Evolutionary conservation across 2,113 vertebrate species (phyloP).

Genomic region (Erpornis zantholeuca): DNA sequence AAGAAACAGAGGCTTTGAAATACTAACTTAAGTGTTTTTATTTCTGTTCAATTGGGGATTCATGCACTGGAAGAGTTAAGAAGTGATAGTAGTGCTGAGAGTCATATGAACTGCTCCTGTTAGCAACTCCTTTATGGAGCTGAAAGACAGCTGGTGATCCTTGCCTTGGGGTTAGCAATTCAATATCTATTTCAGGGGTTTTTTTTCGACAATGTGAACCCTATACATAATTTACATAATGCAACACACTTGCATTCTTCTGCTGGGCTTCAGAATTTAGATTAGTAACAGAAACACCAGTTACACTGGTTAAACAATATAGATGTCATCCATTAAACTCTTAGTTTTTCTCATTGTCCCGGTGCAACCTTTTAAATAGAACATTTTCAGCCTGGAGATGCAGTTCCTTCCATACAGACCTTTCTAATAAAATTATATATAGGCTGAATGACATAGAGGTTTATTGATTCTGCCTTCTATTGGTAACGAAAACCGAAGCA

Average conservation of each 20-base stretch:
- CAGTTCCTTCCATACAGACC: neutral
- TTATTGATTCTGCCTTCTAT: constrained; percentile 18
- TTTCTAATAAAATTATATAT: constrained; percentile 19
- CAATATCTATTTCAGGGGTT: neutral
- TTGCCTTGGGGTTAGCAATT: constrained; percentile 45
- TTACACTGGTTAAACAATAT: constrained; percentile 57
- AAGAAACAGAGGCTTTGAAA: constrained; percentile 4
- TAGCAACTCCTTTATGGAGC: constrained; percentile 28
- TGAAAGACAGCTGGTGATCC: constrained; percentile 48
- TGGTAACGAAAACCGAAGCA: constrained; percentile 10
- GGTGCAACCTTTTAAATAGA: constrained; percentile 40
- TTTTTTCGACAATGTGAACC: constrained; percentile 26
- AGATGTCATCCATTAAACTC: constrained; percentile 58
- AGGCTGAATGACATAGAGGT: neutral
- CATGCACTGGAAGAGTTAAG: constrained; percentile 18
- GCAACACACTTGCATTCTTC: constrained; percentile 55
- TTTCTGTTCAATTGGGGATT: neutral
- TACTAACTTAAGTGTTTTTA: neutral
- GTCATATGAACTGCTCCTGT: neutral
- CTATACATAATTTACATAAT: constrained; percentile 46
- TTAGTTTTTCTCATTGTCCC: constrained; percentile 55
- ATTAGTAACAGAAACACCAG: constrained; percentile 56
- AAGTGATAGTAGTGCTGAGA: neutral
- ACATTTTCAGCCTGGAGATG: neutral
- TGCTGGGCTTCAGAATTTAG: constrained; percentile 42